A percentile compares a stretch with the other conserved stretches of the same genome.
These are phyloP conservation scores for Torymus texanus DNA, from an alignment of 2,888 invertebrate genomes.

Conservation along the genomic window DNA sequence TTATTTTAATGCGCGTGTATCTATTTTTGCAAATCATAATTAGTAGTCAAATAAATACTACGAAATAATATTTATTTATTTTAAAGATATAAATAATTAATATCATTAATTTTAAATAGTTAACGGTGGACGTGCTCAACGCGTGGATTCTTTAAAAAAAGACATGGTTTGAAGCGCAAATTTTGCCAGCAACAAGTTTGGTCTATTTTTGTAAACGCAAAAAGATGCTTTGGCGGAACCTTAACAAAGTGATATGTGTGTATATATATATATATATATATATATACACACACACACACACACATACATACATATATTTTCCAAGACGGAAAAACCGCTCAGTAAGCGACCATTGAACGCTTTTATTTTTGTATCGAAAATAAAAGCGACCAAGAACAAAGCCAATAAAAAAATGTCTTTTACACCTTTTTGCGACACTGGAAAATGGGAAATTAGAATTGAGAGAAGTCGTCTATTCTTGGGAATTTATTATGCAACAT, in stretches of 20 bases:
- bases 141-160: not conserved
- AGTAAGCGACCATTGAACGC: not conserved
- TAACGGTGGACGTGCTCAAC: too few relatives aligned
- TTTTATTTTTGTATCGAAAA: not conserved
- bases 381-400: not conserved
- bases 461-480: slow-evolving; percentile 37
- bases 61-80: too few relatives aligned
- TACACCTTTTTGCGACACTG: slow-evolving; percentile 50
- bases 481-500: slow-evolving; percentile 52
- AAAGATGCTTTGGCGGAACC: slow-evolving; percentile 41
- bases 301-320: not conserved
- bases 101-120: too few relatives aligned
- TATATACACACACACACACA: too few relatives aligned
- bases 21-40: too few relatives aligned
- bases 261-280: too few relatives aligned
- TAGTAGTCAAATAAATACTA: too few relatives aligned
- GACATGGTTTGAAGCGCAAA: not conserved
- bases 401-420: not conserved
- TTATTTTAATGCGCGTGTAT: too few relatives aligned
- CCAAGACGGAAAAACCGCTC: not conserved
- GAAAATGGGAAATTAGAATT: slow-evolving; percentile 29
- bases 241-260: not conserved
- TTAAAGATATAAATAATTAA: too few relatives aligned
- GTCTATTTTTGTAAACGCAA: slow-evolving; percentile 71
- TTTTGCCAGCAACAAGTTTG: slow-evolving; percentile 58